These are phyloP conservation scores for Plebejus anna DNA, from an alignment of 2,888 invertebrate species.

Conservation along the genomic window DNA sequence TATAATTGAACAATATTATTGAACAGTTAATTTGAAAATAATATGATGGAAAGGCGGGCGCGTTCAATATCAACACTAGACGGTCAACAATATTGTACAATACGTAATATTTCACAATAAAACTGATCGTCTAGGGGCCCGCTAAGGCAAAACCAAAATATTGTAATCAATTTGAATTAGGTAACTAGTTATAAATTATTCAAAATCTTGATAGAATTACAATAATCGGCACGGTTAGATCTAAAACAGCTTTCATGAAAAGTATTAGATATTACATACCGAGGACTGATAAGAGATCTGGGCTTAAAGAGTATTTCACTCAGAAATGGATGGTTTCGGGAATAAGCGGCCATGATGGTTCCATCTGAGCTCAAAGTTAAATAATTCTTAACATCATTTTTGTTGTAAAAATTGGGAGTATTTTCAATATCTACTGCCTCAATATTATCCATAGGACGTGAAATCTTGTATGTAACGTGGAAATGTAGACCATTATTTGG, in stretches of 20 bases:
- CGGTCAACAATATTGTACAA: too few species aligned
- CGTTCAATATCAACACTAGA: too few species aligned
- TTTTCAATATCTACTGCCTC: not conserved
- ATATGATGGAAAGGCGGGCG: too few species aligned
- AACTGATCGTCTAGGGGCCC: too few species aligned
- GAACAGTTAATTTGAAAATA: too few species aligned
- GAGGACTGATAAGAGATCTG: conserved; percentile 49
- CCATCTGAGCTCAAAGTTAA: conserved; percentile 59
- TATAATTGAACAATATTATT: too few species aligned
- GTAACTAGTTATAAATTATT: not conserved
- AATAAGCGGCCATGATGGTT: conserved; percentile 57
- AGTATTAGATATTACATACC: not conserved
- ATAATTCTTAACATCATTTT: conserved; percentile 37
- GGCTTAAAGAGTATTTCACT: conserved; percentile 50
- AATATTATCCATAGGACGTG: not conserved
- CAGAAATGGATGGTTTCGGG: conserved; percentile 58
- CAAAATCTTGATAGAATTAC: conserved; percentile 11
- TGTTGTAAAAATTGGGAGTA: not conserved
- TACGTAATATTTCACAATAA: too few species aligned
- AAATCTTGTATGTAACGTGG: conserved; percentile 21
- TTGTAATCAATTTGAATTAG: not conserved
- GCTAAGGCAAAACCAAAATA: not conserved
- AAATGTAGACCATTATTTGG: not conserved
- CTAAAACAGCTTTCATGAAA: not conserved
- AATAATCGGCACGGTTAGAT: not conserved